These are phyloP conservation scores for Hybognathus amarus DNA, from an alignment of 2,797 vertebrate species.

Conservation along the genomic window DNA sequence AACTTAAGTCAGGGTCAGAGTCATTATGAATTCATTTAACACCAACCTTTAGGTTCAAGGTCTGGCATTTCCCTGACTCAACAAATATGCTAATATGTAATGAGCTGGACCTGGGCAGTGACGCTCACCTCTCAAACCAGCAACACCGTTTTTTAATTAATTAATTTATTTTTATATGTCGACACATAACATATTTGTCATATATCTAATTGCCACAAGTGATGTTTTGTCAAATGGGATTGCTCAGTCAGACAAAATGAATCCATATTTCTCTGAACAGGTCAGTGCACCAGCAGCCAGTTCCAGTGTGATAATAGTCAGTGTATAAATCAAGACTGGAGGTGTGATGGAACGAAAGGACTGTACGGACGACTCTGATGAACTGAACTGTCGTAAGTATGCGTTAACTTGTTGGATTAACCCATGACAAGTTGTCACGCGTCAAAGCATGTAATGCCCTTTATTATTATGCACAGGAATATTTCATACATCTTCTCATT, in stretches of 20 bases:
- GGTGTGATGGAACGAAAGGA: conserved; percentile 76
- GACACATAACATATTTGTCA: background rate
- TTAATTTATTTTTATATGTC: background rate
- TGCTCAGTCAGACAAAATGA: background rate
- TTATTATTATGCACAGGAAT: background rate
- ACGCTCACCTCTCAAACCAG: background rate
- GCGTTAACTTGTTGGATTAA: background rate
- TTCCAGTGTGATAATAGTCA: conserved; percentile 75
- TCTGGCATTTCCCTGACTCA: background rate
- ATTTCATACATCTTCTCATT: background rate
- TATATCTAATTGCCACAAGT: background rate
- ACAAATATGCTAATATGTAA: background rate
- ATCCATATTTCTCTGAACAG: conserved; percentile 56
- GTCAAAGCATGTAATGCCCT: background rate
- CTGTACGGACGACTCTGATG: conserved; percentile 77
- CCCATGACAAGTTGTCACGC: background rate
- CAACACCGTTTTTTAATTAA: background rate
- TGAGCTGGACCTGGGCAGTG: background rate
- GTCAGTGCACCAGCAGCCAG: conserved; percentile 67
- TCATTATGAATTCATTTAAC: background rate
- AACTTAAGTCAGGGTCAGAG: background rate
- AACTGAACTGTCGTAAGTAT: conserved; percentile 75
- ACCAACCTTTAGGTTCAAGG: background rate
- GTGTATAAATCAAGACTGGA: conserved; percentile 72
- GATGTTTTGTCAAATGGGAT: background rate